Base-by-base conservation (phyloP, 2,888 invertebrate species). In the Eupithecia tripunctaria region DNA sequence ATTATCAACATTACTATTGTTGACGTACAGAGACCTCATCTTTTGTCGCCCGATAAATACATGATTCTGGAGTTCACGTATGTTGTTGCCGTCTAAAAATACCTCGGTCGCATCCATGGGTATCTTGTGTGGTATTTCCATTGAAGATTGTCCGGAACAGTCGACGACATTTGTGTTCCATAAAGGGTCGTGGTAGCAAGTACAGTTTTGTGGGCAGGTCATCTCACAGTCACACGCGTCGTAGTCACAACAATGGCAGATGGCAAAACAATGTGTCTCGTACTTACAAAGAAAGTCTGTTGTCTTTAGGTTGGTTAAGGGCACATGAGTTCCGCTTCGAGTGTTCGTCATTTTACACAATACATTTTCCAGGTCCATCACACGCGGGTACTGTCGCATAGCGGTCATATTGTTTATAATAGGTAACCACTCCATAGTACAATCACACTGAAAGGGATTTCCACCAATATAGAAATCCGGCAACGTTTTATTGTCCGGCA, bases 151-250 rank as follows among this genome's bases (percentile, higher is more conserved):
- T 21, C 96, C 96, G 80, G 98, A 97, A 91, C 98, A 98, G 89
- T 98, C 98, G 65, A 98, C 98, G 60, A 98, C 97, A 90, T 98
- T 98, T 69, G 98, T 98, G 82, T 97, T 97, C 98, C 98, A 99
- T 78, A 97, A 96, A 88, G 98, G 97, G 87, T 99, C 99, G 90
- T 98, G 98, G 93, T 98, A 99, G 91, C 99, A 99, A 81, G 97
- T 97, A 94, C 99, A 99, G 85, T 98, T 98, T 83, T 96, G 96
- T 43, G 99, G 99, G 87, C 99, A 99, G 78, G 97, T 98, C 97
- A 98, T 98, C 94, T 99, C 98, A 93, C 99, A 99, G 91, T 99
- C 99, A 91, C 99, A 99, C 76, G 98, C 98, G 88, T 98, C 98
- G 88, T 98, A 99, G 88, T 98, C 98, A 92, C 99, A 99, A 92